Conservation (phyloP, 2,113 vertebrate species). For the Macrotus californicus region DNA sequence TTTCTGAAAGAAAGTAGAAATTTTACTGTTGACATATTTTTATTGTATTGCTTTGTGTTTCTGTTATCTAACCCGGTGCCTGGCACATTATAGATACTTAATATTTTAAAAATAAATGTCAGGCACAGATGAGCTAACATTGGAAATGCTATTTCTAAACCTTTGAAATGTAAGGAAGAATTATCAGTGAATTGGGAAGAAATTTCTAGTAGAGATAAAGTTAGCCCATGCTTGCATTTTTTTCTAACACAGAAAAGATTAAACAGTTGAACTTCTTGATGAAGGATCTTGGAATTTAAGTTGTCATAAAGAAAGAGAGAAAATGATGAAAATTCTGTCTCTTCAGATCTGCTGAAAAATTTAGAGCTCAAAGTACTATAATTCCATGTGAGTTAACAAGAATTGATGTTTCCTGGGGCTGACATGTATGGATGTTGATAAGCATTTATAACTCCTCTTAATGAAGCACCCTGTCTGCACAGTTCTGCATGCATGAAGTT, state of each 20-base stretch:
- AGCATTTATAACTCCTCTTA: not conserved
- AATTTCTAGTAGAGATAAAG: not conserved
- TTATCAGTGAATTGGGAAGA: not conserved
- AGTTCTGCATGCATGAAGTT: not conserved
- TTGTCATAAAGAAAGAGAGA: not conserved
- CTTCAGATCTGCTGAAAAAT: not conserved
- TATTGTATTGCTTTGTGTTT: not conserved
- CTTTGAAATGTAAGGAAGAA: not conserved
- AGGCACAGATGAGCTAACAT: not conserved
- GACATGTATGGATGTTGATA: not conserved
- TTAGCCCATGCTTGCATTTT: not conserved
- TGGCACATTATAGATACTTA: not conserved
- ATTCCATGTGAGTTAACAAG: not conserved
- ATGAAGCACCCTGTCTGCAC: not conserved
- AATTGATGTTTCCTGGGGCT: not conserved
- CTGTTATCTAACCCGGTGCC: not conserved
- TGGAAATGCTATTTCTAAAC: not conserved
- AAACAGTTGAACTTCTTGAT: not conserved
- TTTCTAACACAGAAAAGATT: not conserved
- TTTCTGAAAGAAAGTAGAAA: conserved; percentile 19
- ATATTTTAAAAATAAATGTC: not conserved
- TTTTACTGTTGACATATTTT: not conserved
- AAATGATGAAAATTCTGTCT: not conserved
- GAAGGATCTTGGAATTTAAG: conserved; percentile 25
- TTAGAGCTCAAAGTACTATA: not conserved